Evolutionary conservation across 2,113 vertebrate species (phyloP), one percentile per base, ranked within the genome.

Genomic region (Pardalotus punctatus): DNA sequence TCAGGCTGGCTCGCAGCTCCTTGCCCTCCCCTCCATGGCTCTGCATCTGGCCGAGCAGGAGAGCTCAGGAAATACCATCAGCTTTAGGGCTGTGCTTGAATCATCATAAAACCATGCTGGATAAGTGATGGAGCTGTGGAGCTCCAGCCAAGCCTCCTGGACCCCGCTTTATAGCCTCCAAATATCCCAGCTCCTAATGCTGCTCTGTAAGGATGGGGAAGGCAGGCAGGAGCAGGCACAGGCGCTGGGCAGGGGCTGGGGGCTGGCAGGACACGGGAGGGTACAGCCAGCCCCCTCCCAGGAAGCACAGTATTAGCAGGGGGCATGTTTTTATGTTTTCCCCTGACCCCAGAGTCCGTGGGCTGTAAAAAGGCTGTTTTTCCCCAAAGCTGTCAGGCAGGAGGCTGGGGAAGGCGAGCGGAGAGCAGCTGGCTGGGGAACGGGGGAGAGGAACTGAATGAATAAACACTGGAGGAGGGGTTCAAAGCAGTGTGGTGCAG

Each of bases 21-120:
- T 20, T 17, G 54, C 25, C 38, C 18, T 92, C 80, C 81, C 53
- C 62, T 80, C 79, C 19, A 0, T 4, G 43, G 65, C 62, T 90
- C 73, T 58, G 40, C 79, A 60, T 93, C 93, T 94, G 94, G 93
- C 62, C 0, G 20, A 76, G 93, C 82, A 88, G 93, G 88, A 88
- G 88, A 74, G 93, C 31, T 14, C 91, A 94, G 93, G 96, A 96
- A 96, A 96, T 94, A 78, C 95, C 95, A 96, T 93, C 92, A 85
- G 92, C 81, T 81, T 62, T 71, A 51, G 36, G 70, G 87, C 94
- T 87, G 92, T 79, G 93, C 65, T 79, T 95, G 87, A 95, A 94
- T 96, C 96, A 96, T 84, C 24, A 1, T 93, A 48, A 95, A 97
- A 93, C 84, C 69, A 91, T 0, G 65, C 81, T 85, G 92, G 81